Conservation (phyloP, 2,888 invertebrate genomes). For the Leptogaster cylindrica region DNA sequence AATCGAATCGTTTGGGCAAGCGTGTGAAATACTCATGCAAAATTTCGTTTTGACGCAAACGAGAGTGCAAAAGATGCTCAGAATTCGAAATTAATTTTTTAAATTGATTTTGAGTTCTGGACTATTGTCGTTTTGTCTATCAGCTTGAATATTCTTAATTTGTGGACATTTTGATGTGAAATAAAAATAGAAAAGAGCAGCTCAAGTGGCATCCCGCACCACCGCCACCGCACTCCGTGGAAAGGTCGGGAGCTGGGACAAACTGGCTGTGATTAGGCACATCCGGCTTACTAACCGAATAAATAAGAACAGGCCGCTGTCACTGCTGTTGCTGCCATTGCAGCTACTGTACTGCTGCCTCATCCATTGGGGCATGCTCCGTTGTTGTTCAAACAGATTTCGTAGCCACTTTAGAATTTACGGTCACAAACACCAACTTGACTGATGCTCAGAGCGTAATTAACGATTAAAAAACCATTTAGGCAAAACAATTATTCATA, state of each 20-base stretch:
- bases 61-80: background rate
- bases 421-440: no score
- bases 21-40: no score
- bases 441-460: no score
- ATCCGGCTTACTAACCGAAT: conserved; percentile 62
- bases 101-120: background rate
- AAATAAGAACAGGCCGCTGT: conserved; percentile 37
- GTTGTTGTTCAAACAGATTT: no score
- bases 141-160: background rate
- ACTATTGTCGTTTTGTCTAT: background rate
- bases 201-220: conserved; percentile 8
- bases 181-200: conserved; percentile 20
- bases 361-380: no score
- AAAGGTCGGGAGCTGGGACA: conserved; percentile 52
- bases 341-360: background rate
- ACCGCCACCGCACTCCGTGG: background rate
- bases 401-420: no score
- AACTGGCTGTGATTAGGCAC: conserved; percentile 62
- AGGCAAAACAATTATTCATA: no score
- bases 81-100: background rate
- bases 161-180: conserved; percentile 6
- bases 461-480: no score
- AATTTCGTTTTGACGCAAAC: conserved; percentile 6
- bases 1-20: background rate
- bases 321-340: conserved; percentile 7